Conservation (phyloP, 2,797 vertebrate genomes). For the Halcyon badia region DNA sequence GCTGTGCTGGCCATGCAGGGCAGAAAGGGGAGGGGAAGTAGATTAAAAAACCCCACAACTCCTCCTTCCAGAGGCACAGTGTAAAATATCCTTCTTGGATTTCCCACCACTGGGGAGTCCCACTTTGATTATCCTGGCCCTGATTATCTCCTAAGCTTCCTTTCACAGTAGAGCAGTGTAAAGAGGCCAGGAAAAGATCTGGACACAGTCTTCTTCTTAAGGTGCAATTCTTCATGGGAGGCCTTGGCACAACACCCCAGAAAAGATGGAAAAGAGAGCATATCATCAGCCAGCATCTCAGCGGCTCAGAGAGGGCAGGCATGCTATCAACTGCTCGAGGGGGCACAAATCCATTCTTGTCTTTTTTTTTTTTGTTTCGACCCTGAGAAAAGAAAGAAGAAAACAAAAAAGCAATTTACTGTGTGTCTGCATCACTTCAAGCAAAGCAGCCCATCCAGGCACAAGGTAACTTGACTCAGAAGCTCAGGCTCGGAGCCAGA, state of each 20-base stretch:
- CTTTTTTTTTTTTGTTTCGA: no score
- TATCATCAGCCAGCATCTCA: neutral
- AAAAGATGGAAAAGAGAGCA: neutral
- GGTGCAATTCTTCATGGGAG: neutral
- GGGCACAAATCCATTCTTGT: neutral
- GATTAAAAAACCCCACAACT: neutral
- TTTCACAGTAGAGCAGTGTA: neutral
- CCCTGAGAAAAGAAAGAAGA: neutral
- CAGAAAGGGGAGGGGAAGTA: neutral
- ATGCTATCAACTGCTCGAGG: no score
- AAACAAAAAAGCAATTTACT: neutral
- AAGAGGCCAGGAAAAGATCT: neutral
- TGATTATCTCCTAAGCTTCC: neutral
- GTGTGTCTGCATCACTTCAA: neutral
- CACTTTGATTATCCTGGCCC: neutral
- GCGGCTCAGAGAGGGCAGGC: neutral
- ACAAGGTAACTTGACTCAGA: neutral
- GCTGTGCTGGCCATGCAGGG: neutral
- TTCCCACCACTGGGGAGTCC: neutral
- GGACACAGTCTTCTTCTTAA: neutral
- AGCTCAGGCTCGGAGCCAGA: neutral
- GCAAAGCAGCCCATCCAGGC: neutral
- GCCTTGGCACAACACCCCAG: neutral
- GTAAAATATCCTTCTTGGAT: neutral
- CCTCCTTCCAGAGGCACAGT: neutral